Base-by-base conservation (phyloP, 2,113 vertebrate genomes). In the Pteropus alecto region DNA sequence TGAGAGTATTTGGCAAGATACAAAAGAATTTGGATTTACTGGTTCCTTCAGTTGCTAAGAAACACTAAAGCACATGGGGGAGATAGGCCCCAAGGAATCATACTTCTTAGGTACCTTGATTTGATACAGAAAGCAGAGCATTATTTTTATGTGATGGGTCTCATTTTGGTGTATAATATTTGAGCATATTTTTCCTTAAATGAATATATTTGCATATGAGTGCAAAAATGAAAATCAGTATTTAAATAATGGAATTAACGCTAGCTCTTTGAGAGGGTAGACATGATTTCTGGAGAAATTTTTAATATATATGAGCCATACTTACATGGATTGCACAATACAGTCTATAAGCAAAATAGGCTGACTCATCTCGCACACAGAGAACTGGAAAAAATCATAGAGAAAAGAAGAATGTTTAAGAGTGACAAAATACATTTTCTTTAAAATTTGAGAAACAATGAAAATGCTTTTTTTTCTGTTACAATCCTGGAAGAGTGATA, bases 251-350 rank as follows among this genome's bases (percentile, higher is more conserved):
- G 16, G 7, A 96, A 92, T 18, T 61, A 78, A 95, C 76, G 61
- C 15, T 46, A 77, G 63, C 89, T 43, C 7, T 95, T 97, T 88
- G 48, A 90, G 87, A 94, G 87, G 41, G 46, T 76, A 48, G 51
- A 56, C 15, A 41, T 6, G 21, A 67, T 77, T 96, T 79, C 43
- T 89, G 19, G 14, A 92, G 26, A 85, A 93, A 87, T 10, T 18
- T 96, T 30, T 21, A 92, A 94, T 38, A 35, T 0, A 2, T 65
- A n/a, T 51, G 35, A 63, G n/a, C 82, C 7, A 2, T 98, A 99
- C 98, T 99, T 98, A 99, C 99, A 67, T 99, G 98, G 74, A 99
- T 99, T 93, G 99, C 99, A 68, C 28, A 98, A 26, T 99, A 78
- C 79, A 99, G 96, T 78, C 98, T 98, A 68, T 98, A 98, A 61